A percentile compares a stretch with the other conserved stretches of the same genome.
These are phyloP conservation scores for Parazoanthus atlanticus DNA, from an alignment of 92 coral and sea anemone species.

Conservation along the genomic window DNA sequence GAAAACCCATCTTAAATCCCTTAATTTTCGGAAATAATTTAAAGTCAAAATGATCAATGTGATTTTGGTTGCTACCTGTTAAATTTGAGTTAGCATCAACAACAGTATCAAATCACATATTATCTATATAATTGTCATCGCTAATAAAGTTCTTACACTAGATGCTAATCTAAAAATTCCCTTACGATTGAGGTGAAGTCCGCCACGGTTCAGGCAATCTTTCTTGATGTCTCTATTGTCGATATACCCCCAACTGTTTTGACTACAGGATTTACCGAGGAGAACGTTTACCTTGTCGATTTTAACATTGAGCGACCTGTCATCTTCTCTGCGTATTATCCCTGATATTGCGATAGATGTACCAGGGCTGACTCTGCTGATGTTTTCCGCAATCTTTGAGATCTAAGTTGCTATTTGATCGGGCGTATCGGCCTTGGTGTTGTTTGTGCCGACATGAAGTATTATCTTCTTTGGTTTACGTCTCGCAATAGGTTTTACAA, in stretches of 20 bases:
- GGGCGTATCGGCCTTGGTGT: background rate
- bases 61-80: too few species aligned
- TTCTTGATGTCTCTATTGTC: background rate
- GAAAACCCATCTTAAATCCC: too few species aligned
- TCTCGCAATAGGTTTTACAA: background rate
- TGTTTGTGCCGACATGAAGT: background rate
- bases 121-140: too few species aligned
- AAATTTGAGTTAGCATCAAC: too few species aligned
- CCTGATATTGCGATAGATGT: background rate
- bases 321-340: background rate
- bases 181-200: constrained; percentile 35
- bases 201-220: background rate
- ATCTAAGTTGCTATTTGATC: background rate
- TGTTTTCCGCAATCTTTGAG: background rate
- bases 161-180: constrained; percentile 19
- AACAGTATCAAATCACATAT: too few species aligned
- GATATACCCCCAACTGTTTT: background rate
- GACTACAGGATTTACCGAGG: background rate
- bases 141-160: background rate
- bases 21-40: too few species aligned
- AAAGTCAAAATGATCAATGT: too few species aligned
- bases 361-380: background rate
- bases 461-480: background rate
- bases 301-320: background rate
- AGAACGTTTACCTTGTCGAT: background rate